Evolutionary conservation across 2,797 vertebrate species (phyloP).

Genomic region (Clarias platycephalus): DNA sequence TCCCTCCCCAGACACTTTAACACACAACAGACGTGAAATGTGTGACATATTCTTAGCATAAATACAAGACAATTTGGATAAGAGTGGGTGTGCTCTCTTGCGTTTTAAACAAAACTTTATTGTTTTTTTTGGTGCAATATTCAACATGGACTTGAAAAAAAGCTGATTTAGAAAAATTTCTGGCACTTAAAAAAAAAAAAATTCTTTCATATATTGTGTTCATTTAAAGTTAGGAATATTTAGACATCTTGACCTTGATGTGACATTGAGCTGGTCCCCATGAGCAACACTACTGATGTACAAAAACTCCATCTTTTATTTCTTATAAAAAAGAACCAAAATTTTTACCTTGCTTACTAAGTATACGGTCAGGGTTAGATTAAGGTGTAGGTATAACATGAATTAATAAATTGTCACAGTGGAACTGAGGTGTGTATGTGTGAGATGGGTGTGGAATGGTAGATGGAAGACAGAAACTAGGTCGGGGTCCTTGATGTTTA

Average conservation of each 20-base stretch:
- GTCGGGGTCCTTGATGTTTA: slow-evolving; percentile 48
- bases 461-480: slow-evolving; percentile 3
- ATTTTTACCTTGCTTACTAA: not conserved
- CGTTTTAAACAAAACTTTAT: slow-evolving; percentile 25
- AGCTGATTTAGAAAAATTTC: no score
- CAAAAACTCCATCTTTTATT: not conserved
- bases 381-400: not conserved
- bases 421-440: not conserved
- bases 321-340: not conserved
- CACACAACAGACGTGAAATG: not conserved
- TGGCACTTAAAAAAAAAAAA: no score
- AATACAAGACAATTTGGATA: not conserved
- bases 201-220: no score
- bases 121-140: not conserved
- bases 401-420: not conserved
- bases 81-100: not conserved
- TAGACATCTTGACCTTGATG: no score
- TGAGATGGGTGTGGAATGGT: slow-evolving; percentile 25
- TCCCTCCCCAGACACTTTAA: not conserved
- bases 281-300: not conserved
- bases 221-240: not conserved
- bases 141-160: not conserved
- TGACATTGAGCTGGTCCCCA: not conserved
- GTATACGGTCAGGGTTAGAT: not conserved
- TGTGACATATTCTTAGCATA: slow-evolving; percentile 7